Evolutionary conservation across 2,113 vertebrate genomes (phyloP).

Genomic region (Pao palembangensis): DNA sequence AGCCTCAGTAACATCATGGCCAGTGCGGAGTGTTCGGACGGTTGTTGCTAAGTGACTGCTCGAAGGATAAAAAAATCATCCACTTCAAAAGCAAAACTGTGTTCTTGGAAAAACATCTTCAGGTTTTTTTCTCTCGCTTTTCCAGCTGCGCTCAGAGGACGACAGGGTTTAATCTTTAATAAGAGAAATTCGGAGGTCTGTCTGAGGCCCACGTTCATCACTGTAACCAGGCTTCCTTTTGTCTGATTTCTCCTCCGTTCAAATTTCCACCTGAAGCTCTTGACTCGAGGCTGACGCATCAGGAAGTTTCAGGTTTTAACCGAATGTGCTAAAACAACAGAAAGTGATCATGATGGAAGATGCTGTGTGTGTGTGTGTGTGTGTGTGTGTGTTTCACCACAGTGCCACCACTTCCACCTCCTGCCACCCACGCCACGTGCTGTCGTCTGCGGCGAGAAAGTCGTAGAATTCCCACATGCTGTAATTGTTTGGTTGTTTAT

Average conservation of each 20-base stretch:
- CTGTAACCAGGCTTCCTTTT: too few species aligned
- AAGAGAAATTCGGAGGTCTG: conserved; percentile 8
- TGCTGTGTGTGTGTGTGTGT: not conserved
- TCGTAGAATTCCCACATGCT: too few species aligned
- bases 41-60: too few species aligned
- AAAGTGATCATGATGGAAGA: too few species aligned
- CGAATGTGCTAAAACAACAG: too few species aligned
- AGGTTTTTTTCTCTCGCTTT: not conserved
- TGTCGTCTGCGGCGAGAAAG: not conserved
- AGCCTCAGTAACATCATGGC: too few species aligned
- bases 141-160: conserved; percentile 9
- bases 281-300: too few species aligned
- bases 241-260: too few species aligned
- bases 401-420: conserved; percentile 55
- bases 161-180: conserved; percentile 4
- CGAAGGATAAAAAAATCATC: too few species aligned
- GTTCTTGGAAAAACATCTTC: not conserved
- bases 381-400: conserved; percentile 40
- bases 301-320: too few species aligned
- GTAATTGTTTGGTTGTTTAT: conserved; percentile 6
- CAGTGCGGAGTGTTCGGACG: not conserved
- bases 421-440: conserved; percentile 31
- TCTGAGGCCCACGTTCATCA: not conserved
- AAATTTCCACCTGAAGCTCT: too few species aligned
- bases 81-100: too few species aligned